Conservation (phyloP, 1,140 invertebrate genomes). For the Hesperophylax magnus region DNA sequence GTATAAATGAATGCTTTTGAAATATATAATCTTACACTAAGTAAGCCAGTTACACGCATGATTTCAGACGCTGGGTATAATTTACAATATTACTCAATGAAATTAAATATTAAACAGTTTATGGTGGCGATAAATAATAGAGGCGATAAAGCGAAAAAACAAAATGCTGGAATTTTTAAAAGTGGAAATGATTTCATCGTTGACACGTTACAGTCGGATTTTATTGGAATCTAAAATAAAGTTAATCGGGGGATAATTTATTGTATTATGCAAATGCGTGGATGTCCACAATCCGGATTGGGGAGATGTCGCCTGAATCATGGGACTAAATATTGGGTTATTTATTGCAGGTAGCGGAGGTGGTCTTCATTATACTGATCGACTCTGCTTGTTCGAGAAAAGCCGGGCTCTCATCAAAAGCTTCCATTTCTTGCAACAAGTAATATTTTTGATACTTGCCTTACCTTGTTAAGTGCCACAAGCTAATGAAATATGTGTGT, state of each 20-base stretch:
- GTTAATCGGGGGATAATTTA: slow-evolving; percentile 42
- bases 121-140: slow-evolving; percentile 19
- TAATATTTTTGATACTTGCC: no score
- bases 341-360: slow-evolving; percentile 35
- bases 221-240: slow-evolving; percentile 43
- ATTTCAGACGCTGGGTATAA: slow-evolving; percentile 4
- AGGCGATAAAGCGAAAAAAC: slow-evolving; percentile 28
- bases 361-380: slow-evolving; percentile 7
- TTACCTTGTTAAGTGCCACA: no score
- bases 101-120: slow-evolving; percentile 34
- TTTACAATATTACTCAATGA: slow-evolving; percentile 37
- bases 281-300: slow-evolving; percentile 14
- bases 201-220: slow-evolving; percentile 42
- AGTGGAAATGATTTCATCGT: slow-evolving; percentile 43
- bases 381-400: no score
- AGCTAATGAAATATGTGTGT: no score
- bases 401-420: no score
- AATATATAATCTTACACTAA: background rate
- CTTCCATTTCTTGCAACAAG: no score
- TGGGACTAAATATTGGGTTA: slow-evolving; percentile 31
- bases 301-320: slow-evolving; percentile 32
- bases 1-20: background rate
- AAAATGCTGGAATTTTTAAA: slow-evolving; percentile 36
- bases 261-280: slow-evolving; percentile 37
- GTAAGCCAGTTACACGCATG: background rate